phyloP scores from a whole-genome alignment of 2,113 vertebrate genomes.

The Etheostoma spectabile region DNA sequence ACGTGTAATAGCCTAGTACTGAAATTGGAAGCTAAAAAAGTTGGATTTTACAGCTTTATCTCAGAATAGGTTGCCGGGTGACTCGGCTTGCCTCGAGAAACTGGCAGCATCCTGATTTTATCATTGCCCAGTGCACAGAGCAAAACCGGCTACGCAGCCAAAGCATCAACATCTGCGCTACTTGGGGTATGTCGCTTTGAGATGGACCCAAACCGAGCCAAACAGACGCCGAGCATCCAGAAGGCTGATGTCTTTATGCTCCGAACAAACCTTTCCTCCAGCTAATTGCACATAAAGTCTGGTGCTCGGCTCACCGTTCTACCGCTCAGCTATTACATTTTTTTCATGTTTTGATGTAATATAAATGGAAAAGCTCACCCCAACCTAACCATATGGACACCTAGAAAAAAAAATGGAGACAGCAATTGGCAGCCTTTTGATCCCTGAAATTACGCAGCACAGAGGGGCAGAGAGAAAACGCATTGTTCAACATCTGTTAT shows the following conservation, averaged over 20 bases:
- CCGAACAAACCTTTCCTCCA: slow-evolving; percentile 15
- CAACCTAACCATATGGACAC: slow-evolving; percentile 13
- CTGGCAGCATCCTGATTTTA: slow-evolving; percentile 32
- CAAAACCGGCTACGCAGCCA: slow-evolving; percentile 11
- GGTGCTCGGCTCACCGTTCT: slow-evolving; percentile 24
- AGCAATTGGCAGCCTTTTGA: slow-evolving; percentile 41
- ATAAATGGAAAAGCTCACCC: slow-evolving; percentile 25
- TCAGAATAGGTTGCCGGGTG: slow-evolving; percentile 19
- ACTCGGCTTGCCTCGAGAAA: slow-evolving; percentile 29
- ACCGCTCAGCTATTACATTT: slow-evolving; percentile 16
- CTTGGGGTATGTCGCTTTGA: not conserved
- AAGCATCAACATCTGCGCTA: slow-evolving; percentile 43
- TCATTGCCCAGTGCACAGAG: slow-evolving; percentile 33
- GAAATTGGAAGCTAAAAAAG: not conserved
- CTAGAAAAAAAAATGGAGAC: slow-evolving; percentile 7
- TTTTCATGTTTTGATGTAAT: slow-evolving; percentile 42
- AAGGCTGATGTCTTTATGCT: slow-evolving; percentile 41
- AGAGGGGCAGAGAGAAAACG: not conserved
- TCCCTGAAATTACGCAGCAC: not conserved
- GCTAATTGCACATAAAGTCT: slow-evolving; percentile 20
- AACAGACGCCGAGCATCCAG: slow-evolving; percentile 6
- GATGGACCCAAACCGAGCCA: slow-evolving; percentile 10
- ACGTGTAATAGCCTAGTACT: not conserved
- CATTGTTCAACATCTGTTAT: slow-evolving; percentile 40
- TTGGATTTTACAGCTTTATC: slow-evolving; percentile 31